Base-by-base conservation (phyloP, 2,888 invertebrate genomes). In the Unio delphinus region DNA sequence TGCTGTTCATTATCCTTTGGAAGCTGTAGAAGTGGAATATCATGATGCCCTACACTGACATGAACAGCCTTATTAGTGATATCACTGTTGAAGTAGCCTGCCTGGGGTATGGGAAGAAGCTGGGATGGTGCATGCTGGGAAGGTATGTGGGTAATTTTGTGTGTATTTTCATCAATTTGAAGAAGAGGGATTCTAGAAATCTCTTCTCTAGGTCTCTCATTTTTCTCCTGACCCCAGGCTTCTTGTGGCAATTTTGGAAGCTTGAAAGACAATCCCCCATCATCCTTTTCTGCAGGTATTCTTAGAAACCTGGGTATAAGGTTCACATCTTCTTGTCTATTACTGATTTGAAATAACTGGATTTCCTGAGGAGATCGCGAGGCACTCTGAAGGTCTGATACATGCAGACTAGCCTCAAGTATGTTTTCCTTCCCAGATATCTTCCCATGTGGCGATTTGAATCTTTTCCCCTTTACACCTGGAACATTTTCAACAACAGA, bases 251-350 rank as follows among this genome's bases (percentile, higher is more conserved):
- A 79, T 11, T 70, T 69, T 3, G 83, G 80, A 62, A 85, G 74
- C 67, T 72, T 64, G 17, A 79, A 68, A 26, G 67, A 67, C 7
- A 73, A 61, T 8, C 66, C 69, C 11, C 69, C 72, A 56, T 72
- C 68, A 59, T 85, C 83, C 61, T 78, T 74, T 65, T 83, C 83
- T n/a, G 83, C 82, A 34, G 79, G 75, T 18, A 85, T 74, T 23
- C 77, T 70, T 57, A 83, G 70, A 68, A 82, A 83, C 65, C 74
- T 72, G 17, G 83, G 83, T 64, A 75, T 74, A 55, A 80, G 72
- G 55, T 71, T 68, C 4, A 73, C 57, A 28, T 66, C 66, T 34
- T 73, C 70, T n/a, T 63, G 67, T 56, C 68, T 34, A 56, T 23
- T 26, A 56, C 54, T 66, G 67, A 45, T 45, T 15, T 45, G 45